Percentiles rank a stretch among this genome's conserved stretches.
Conservation (phyloP, 2,113 vertebrate species). For the Ranitomeya imitator region DNA sequence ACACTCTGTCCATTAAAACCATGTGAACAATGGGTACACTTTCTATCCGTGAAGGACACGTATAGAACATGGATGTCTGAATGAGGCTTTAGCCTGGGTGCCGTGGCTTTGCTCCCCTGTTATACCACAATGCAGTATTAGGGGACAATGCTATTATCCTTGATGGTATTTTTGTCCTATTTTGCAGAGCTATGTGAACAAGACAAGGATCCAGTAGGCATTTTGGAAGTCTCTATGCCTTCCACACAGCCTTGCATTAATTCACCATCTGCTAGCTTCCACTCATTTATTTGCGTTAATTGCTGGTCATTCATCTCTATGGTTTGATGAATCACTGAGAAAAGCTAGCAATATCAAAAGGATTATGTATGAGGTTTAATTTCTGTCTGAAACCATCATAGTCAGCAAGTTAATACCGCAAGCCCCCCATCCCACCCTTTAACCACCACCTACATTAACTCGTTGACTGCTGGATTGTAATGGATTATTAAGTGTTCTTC, state of each 20-base stretch:
- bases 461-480: background rate
- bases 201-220: conserved; percentile 29
- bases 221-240: conserved; percentile 40
- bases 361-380: conserved; percentile 56
- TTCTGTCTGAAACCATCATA: conserved; percentile 52
- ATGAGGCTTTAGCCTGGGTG: background rate
- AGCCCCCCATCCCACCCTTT: conserved; percentile 12
- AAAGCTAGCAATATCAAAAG: conserved; percentile 51
- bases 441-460: conserved; percentile 41
- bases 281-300: conserved; percentile 56
- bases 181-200: background rate
- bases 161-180: conserved; percentile 18
- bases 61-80: too few species aligned
- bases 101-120: too few species aligned
- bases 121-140: background rate
- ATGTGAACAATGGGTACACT: too few species aligned
- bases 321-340: conserved; percentile 57
- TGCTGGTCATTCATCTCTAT: conserved; percentile 55
- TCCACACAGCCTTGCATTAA: conserved; percentile 49
- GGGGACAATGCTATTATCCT: background rate
- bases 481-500: background rate
- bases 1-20: too few species aligned
- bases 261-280: conserved; percentile 51
- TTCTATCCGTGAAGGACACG: too few species aligned
- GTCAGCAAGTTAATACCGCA: conserved; percentile 53